These are phyloP conservation scores for Elachura formosa DNA, from an alignment of 2,113 vertebrate species.

Conservation along the genomic window DNA sequence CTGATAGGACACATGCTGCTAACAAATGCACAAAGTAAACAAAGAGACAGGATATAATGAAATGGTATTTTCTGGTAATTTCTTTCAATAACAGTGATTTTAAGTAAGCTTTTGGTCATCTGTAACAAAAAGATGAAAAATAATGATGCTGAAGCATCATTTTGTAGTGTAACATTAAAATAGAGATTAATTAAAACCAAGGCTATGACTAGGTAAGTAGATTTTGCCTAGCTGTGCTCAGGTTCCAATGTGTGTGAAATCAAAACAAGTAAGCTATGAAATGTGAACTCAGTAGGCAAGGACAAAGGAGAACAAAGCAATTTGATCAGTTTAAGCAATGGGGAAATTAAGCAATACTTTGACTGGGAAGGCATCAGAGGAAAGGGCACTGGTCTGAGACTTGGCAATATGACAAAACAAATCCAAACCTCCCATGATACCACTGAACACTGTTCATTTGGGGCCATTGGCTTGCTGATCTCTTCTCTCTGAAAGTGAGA, in stretches of 20 bases:
- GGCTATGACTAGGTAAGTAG: background rate
- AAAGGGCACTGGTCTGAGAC: background rate
- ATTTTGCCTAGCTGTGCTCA: background rate
- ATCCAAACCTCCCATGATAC: background rate
- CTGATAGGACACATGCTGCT: background rate
- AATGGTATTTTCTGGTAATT: background rate
- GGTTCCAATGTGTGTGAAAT: background rate
- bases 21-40: constrained; percentile 7
- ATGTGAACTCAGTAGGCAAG: background rate
- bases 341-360: constrained; percentile 29
- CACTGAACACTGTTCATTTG: background rate
- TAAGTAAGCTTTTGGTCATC: background rate
- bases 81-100: background rate
- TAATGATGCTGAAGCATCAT: background rate
- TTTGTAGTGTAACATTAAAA: background rate
- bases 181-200: background rate
- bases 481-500: background rate
- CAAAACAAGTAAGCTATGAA: background rate
- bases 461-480: background rate
- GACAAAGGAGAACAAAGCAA: background rate
- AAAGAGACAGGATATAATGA: background rate
- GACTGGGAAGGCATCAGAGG: background rate
- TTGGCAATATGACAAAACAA: background rate
- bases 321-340: background rate
- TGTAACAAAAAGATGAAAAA: background rate